These are phyloP conservation scores for Poecile montanus DNA, from an alignment of 2,797 vertebrate genomes.

Conservation along the genomic window DNA sequence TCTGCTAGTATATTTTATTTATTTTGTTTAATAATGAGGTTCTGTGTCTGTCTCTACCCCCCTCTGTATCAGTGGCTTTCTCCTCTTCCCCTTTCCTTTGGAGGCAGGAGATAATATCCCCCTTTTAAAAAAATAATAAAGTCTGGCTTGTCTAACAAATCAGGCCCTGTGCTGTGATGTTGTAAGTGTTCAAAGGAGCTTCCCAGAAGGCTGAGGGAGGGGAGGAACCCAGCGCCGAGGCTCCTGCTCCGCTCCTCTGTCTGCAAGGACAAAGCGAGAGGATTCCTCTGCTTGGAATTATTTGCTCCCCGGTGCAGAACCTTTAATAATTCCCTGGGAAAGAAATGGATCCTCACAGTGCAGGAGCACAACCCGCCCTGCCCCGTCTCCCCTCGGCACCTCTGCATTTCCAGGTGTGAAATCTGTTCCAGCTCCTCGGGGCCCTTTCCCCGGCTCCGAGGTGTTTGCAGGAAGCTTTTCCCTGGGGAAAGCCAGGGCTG, in stretches of 20 bases:
- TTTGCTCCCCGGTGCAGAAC: neutral
- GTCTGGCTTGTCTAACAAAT: conserved; percentile 70
- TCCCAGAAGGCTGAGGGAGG: conserved; percentile 43
- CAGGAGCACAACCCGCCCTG: fast-evolving
- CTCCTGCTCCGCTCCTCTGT: neutral
- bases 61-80: conserved; percentile 24
- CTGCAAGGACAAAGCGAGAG: neutral
- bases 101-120: conserved; percentile 66
- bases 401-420: fast-evolving
- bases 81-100: conserved; percentile 55
- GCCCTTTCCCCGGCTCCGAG: neutral
- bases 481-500: fast-evolving
- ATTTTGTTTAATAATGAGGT: conserved; percentile 82
- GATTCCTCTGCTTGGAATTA: neutral
- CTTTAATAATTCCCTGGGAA: neutral
- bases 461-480: neutral
- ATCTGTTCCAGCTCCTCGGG: fast-evolving
- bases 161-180: conserved; percentile 37
- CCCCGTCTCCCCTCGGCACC: neutral
- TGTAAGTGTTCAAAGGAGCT: conserved; percentile 61
- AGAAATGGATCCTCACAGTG: fast-evolving
- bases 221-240: neutral
- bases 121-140: conserved; percentile 70
- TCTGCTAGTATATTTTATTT: conserved; percentile 79
- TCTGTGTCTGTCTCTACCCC: conserved; percentile 56